Evolutionary conservation across 2,797 vertebrate genomes (phyloP).

Genomic region (Sebastolobus alascanus): DNA sequence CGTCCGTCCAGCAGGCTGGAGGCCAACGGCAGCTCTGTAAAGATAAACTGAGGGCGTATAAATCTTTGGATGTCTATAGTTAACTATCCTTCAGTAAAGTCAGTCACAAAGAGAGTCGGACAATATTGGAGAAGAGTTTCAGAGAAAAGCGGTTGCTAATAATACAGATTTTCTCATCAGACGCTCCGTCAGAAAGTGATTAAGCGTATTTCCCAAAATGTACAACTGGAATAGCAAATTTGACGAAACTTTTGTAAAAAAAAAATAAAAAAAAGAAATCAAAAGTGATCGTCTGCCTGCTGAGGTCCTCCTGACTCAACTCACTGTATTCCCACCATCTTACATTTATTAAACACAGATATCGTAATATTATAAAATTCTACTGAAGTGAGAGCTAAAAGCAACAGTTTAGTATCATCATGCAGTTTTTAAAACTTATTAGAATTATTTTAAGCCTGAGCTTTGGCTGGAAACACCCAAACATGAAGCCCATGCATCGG

Average conservation of each 20-base stretch:
- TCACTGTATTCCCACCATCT: not conserved
- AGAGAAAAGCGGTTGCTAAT: too few species aligned
- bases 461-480: constrained; percentile 52
- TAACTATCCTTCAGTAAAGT: too few species aligned
- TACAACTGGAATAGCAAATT: not conserved
- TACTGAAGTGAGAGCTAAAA: constrained; percentile 19
- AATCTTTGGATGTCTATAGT: too few species aligned
- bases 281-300: not conserved
- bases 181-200: not conserved
- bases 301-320: not conserved
- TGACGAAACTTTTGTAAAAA: not conserved
- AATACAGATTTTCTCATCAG: not conserved
- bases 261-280: not conserved
- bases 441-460: constrained; percentile 17
- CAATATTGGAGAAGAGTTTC: too few species aligned
- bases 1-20: too few species aligned
- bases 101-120: too few species aligned
- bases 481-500: constrained; percentile 21
- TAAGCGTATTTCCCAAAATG: not conserved
- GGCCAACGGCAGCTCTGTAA: too few species aligned
- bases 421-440: constrained; percentile 28
- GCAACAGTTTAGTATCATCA: constrained; percentile 7
- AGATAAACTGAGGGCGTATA: too few species aligned
- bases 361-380: constrained; percentile 18
- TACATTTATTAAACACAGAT: constrained; percentile 6